These are phyloP conservation scores for Lithobates sylvaticus DNA, from an alignment of 2,797 vertebrate genomes.

Conservation along the genomic window DNA sequence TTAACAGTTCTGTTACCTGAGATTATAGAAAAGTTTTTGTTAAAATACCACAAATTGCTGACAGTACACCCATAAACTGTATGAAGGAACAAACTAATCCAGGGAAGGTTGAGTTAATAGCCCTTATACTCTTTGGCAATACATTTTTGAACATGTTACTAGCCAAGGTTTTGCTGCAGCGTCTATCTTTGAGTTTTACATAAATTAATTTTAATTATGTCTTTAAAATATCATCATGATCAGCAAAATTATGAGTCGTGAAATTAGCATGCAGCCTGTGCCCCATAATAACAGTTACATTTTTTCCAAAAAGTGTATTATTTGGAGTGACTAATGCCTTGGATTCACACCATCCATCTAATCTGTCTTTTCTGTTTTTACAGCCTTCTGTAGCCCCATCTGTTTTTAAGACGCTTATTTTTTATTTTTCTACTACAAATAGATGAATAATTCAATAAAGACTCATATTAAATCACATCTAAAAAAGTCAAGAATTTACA, in stretches of 20 bases:
- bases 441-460: constrained; percentile 17
- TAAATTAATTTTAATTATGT: neutral
- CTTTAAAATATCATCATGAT: constrained; percentile 5
- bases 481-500: constrained; percentile 4
- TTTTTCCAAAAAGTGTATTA: constrained; percentile 5
- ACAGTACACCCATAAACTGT: too few relatives aligned
- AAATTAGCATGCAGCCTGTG: constrained; percentile 19
- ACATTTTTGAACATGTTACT: neutral
- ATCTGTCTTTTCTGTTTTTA: constrained; percentile 13
- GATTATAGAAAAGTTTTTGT: too few relatives aligned
- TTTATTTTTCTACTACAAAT: constrained; percentile 6
- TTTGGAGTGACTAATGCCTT: constrained; percentile 48
- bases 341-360: constrained; percentile 27
- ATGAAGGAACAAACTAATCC: too few relatives aligned
- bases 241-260: constrained; percentile 1
- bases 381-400: constrained; percentile 36
- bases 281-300: neutral
- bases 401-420: constrained; percentile 24
- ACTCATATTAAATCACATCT: constrained; percentile 11
- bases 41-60: too few relatives aligned
- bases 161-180: neutral
- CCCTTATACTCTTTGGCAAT: neutral
- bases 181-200: neutral
- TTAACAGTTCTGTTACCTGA: too few relatives aligned
- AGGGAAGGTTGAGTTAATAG: neutral